phyloP scores from a whole-genome alignment of 2,888 invertebrate species.

The Scaeva pyrastri region DNA sequence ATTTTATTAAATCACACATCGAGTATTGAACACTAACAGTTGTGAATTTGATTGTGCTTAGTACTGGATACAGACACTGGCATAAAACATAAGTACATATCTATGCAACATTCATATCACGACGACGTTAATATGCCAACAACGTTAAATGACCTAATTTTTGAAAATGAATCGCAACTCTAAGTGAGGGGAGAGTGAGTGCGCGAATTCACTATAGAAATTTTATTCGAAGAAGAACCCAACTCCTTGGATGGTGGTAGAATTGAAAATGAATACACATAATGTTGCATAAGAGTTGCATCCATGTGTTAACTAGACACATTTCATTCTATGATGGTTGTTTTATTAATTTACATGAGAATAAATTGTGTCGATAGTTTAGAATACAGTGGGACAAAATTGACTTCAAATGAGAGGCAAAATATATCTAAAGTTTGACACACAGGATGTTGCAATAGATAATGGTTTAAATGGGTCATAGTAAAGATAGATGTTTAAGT shows the following conservation, averaged over 20 bases:
- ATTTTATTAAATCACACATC: slow-evolving; percentile 22
- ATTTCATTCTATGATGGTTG: slow-evolving; percentile 39
- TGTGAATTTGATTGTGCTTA: slow-evolving; percentile 30
- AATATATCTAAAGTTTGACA: too few relatives aligned
- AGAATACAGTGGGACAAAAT: not conserved
- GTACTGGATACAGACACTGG: slow-evolving; percentile 17
- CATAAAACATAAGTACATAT: not conserved
- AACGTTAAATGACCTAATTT: slow-evolving; percentile 71
- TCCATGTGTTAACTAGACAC: slow-evolving; percentile 55
- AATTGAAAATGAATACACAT: slow-evolving; percentile 10
- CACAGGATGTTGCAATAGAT: too few relatives aligned
- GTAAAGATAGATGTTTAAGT: not conserved
- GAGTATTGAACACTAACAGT: slow-evolving; percentile 17
- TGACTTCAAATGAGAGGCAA: too few relatives aligned
- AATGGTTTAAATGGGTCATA: not conserved
- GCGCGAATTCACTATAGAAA: not conserved
- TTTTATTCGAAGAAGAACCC: slow-evolving; percentile 19
- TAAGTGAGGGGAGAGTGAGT: slow-evolving; percentile 25
- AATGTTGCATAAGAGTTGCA: slow-evolving; percentile 64
- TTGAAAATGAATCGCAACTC: slow-evolving; percentile 39
- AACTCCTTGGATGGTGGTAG: not conserved
- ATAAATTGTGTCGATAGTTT: not conserved
- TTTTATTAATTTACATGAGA: slow-evolving; percentile 41
- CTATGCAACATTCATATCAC: slow-evolving; percentile 62
- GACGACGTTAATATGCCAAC: slow-evolving; percentile 69